These are phyloP conservation scores for Sitobion miscanthi DNA, from an alignment of 1,140 invertebrate genomes.

Conservation along the genomic window DNA sequence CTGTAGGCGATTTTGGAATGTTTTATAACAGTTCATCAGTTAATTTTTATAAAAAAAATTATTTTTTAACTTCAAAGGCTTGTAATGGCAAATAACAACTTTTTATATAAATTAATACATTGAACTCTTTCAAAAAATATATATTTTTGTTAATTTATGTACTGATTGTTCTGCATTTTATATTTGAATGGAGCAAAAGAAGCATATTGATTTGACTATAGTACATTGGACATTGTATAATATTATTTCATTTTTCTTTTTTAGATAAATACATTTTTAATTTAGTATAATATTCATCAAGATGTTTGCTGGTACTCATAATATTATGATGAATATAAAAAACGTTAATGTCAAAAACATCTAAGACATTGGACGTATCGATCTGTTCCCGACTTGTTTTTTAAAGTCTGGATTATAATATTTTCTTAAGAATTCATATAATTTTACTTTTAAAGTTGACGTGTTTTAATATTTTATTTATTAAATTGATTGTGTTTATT, in stretches of 20 bases:
- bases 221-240: not conserved
- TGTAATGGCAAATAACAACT: not conserved
- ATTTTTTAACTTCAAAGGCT: not conserved
- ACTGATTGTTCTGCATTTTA: not conserved
- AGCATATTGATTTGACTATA: not conserved
- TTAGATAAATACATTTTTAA: not conserved
- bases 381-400: not conserved
- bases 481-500: too few relatives aligned
- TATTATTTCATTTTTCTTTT: not conserved
- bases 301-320: not conserved
- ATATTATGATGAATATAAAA: not conserved
- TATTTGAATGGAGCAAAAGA: not conserved
- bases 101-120: not conserved
- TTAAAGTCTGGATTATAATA: not conserved
- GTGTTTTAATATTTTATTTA: not conserved
- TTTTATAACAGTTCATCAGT: not conserved
- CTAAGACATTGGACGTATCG: too few relatives aligned
- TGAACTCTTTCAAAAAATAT: not conserved
- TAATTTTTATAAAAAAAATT: not conserved
- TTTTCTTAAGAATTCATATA: not conserved
- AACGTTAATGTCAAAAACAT: not conserved
- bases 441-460: not conserved
- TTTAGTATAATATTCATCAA: not conserved
- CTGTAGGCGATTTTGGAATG: not conserved
- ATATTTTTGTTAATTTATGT: not conserved